A percentile compares a stretch with the other conserved stretches of the same genome.
Evolutionary conservation across 2,113 vertebrate genomes (phyloP).

Genomic region (Chroicocephalus ridibundus): DNA sequence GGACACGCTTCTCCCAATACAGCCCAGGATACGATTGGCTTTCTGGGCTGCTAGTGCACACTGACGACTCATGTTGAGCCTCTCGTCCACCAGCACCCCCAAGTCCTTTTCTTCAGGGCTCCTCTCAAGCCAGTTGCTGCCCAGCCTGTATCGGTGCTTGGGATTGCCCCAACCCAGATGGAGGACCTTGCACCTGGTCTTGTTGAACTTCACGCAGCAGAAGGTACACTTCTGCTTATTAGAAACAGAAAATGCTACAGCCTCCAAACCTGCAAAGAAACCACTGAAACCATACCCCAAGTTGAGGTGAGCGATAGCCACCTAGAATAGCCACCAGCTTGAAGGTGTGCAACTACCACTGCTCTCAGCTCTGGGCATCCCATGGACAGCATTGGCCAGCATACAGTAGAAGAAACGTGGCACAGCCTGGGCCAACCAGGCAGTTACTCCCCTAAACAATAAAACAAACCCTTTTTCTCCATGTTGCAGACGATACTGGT

Average conservation of each 20-base stretch:
- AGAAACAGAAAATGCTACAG: background rate
- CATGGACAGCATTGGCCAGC: rapidly evolving
- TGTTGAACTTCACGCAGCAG: background rate
- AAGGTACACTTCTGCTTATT: background rate
- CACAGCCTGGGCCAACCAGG: background rate
- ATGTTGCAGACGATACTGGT: rapidly evolving
- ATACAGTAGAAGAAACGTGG: rapidly evolving
- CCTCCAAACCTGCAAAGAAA: background rate
- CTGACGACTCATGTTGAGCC: no score
- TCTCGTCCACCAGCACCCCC: no score
- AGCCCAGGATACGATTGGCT: no score
- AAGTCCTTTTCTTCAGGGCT: no score
- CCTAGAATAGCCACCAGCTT: rapidly evolving
- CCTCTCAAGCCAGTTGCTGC: no score
- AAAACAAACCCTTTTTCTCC: background rate
- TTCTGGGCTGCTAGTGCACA: no score
- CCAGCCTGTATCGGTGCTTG: no score
- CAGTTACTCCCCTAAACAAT: background rate
- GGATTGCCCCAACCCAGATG: no score
- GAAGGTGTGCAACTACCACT: background rate
- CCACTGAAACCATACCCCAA: background rate
- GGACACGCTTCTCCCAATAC: no score
- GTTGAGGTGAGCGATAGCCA: background rate
- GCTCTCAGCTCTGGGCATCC: background rate
- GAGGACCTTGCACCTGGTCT: no score